Conservation (phyloP, 2,888 invertebrate species). For the Leptopilina drosophilae region DNA sequence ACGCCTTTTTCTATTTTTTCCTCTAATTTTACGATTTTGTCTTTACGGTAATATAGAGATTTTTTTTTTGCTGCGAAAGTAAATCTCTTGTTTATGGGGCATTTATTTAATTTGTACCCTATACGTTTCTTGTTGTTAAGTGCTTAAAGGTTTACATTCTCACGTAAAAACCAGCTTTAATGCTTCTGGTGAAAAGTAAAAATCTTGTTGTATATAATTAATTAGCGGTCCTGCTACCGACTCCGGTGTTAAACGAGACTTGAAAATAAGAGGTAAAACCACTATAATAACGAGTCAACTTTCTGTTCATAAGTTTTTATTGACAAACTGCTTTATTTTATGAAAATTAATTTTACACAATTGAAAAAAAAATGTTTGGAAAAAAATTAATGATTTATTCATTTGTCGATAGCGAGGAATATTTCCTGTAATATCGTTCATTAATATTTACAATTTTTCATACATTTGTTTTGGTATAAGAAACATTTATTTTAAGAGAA, state of each 20-base stretch:
- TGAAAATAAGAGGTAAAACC: constrained; percentile 26
- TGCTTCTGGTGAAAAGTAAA: constrained; percentile 27
- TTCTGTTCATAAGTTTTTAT: constrained; percentile 6
- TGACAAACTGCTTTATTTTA: constrained; percentile 13
- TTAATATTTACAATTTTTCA: no score
- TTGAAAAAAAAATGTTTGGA: no score
- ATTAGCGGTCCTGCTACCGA: constrained; percentile 32
- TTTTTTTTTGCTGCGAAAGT: no score
- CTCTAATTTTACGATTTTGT: no score
- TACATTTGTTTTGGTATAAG: no score
- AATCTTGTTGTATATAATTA: constrained; percentile 20
- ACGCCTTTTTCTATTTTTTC: no score
- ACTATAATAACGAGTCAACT: constrained; percentile 24
- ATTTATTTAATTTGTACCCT: neutral
- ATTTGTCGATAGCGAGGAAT: no score
- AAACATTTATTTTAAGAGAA: no score
- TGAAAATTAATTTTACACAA: constrained; percentile 1
- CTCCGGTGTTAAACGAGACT: constrained; percentile 35
- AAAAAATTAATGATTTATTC: no score
- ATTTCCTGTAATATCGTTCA: no score
- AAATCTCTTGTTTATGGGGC: neutral
- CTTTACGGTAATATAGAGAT: no score
- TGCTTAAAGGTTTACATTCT: constrained; percentile 17
- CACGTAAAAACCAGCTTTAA: constrained; percentile 35
- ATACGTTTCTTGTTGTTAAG: neutral